These are phyloP conservation scores for Nylanderia fulva DNA, from an alignment of 1,140 invertebrate genomes.

Conservation along the genomic window DNA sequence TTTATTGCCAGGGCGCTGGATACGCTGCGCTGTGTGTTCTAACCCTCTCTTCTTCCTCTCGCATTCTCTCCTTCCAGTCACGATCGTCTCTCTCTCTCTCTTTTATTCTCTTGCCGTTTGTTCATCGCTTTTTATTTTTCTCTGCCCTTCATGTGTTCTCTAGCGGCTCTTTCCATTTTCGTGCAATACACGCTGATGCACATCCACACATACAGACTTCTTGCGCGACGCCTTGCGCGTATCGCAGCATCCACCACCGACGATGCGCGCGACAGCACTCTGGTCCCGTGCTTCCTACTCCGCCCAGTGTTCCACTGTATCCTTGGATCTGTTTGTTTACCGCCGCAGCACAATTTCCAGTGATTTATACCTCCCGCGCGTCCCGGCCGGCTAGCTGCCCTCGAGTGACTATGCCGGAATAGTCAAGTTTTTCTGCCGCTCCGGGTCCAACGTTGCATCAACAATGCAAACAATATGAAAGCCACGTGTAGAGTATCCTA, in stretches of 20 bases:
- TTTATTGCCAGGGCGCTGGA: slow-evolving; percentile 63
- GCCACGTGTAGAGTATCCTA: slow-evolving; percentile 9
- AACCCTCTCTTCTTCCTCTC: slow-evolving; percentile 4
- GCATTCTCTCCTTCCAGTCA: background rate
- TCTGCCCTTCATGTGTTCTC: slow-evolving; percentile 24
- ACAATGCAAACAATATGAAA: slow-evolving; percentile 49
- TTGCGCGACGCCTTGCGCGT: slow-evolving; percentile 57
- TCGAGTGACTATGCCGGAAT: slow-evolving; percentile 44
- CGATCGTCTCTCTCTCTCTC: slow-evolving; percentile 21
- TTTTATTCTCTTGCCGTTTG: background rate
- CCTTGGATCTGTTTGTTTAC: slow-evolving; percentile 71
- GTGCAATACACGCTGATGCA: slow-evolving; percentile 37
- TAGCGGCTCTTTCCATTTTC: slow-evolving; percentile 29
- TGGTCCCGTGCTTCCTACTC: slow-evolving; percentile 17
- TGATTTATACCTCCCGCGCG: slow-evolving; percentile 63
- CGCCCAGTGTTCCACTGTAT: slow-evolving; percentile 47
- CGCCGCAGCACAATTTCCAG: slow-evolving; percentile 43
- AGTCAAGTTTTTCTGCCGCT: slow-evolving; percentile 44
- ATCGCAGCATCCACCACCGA: slow-evolving; percentile 41
- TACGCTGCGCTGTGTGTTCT: slow-evolving; percentile 31
- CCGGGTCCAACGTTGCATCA: slow-evolving; percentile 38
- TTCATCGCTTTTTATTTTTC: slow-evolving; percentile 42
- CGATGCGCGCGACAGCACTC: slow-evolving; percentile 52
- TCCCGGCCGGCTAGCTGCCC: slow-evolving; percentile 40
- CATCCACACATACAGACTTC: slow-evolving; percentile 50